These are phyloP conservation scores for Neocrepidodera transversa DNA, from an alignment of 2,888 invertebrate species.

Conservation along the genomic window DNA sequence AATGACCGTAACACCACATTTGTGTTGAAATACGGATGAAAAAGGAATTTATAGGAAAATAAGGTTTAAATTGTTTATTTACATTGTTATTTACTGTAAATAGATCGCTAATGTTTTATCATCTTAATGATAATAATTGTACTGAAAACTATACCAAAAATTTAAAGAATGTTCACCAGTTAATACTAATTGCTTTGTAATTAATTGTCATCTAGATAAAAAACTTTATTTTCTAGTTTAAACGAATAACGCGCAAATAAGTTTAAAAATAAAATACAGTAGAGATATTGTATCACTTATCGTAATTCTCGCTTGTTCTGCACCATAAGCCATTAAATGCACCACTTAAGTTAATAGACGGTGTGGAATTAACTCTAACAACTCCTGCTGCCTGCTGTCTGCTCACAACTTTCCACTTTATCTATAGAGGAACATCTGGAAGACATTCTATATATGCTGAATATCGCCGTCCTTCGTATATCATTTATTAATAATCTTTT, in stretches of 20 bases:
- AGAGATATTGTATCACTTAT: slow-evolving; percentile 1
- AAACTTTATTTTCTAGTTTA: too few relatives aligned
- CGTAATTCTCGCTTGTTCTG: slow-evolving; percentile 1
- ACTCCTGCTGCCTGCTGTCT: slow-evolving; percentile 4
- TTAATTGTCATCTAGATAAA: too few relatives aligned
- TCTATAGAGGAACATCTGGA: slow-evolving; percentile 25
- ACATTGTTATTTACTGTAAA: too few relatives aligned
- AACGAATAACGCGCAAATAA: neutral
- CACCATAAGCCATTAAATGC: slow-evolving; percentile 26
- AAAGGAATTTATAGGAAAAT: neutral
- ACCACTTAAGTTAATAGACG: slow-evolving; percentile 30
- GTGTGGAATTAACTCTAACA: slow-evolving; percentile 26
- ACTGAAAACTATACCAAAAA: too few relatives aligned
- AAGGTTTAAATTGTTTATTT: neutral
- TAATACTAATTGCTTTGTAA: too few relatives aligned
- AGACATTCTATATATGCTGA: slow-evolving; percentile 4
- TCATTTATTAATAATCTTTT: too few relatives aligned
- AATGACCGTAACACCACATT: slow-evolving; percentile 19
- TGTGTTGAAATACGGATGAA: slow-evolving; percentile 5
- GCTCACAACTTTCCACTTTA: slow-evolving; percentile 15
- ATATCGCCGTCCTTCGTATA: too few relatives aligned
- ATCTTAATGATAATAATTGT: too few relatives aligned
- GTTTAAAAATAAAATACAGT: neutral
- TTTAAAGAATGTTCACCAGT: too few relatives aligned
- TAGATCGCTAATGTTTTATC: too few relatives aligned